Percentiles rank a stretch among this genome's conserved stretches.
phyloP scores from a whole-genome alignment of 1,140 invertebrate species.

The Bathynomus jamesi region DNA sequence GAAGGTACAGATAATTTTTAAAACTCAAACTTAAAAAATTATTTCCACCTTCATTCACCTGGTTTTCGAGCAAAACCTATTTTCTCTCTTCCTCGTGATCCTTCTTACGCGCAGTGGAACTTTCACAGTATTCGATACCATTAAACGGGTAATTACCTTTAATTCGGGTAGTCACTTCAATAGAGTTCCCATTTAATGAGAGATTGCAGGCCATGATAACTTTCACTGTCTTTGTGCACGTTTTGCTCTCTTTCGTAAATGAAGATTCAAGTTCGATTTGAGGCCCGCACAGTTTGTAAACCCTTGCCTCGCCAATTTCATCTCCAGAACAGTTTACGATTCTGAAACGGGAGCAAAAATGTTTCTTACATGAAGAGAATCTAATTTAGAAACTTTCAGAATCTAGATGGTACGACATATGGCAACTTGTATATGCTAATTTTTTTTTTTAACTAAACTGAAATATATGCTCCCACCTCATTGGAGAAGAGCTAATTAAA shows the following conservation, averaged over 20 bases:
- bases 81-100: no score
- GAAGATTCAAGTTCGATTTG: neutral
- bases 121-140: no score
- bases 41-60: no score
- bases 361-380: neutral
- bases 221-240: neutral
- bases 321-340: neutral
- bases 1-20: no score
- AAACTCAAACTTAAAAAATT: no score
- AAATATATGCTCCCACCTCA: no score
- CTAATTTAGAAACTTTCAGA: neutral
- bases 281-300: neutral
- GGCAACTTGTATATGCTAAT: no score
- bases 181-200: neutral
- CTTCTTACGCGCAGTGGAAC: no score
- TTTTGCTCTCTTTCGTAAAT: neutral
- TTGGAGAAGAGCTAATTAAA: no score
- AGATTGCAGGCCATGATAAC: neutral
- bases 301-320: neutral
- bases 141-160: no score
- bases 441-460: no score
- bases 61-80: no score
- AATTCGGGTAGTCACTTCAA: neutral
- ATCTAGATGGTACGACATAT: neutral
- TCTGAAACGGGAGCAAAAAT: neutral